Percentiles rank a stretch among this genome's conserved stretches.
Conservation (phyloP, 2,113 vertebrate genomes). For the Hydropotes inermis region DNA sequence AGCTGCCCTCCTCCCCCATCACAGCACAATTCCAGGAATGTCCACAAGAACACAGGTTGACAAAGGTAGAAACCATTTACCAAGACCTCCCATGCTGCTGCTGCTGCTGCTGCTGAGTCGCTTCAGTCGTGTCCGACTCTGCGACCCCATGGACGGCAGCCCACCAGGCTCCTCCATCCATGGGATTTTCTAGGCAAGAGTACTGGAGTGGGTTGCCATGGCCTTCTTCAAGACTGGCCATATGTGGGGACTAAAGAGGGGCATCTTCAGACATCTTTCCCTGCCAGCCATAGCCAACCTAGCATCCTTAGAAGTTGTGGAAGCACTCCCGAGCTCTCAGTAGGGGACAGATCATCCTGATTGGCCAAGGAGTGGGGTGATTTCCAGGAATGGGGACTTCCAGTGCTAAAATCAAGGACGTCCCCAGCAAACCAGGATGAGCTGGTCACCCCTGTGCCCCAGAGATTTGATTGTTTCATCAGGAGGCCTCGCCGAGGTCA, state of each 20-base stretch:
- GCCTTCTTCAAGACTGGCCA: too few relatives aligned
- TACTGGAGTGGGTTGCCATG: too few relatives aligned
- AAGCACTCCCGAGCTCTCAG: background rate
- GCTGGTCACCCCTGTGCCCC: fast-evolving
- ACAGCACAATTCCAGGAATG: background rate
- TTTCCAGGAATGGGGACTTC: background rate
- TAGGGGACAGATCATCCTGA: background rate
- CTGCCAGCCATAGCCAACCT: background rate
- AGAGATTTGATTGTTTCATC: background rate
- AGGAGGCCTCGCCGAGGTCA: background rate
- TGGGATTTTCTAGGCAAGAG: too few relatives aligned
- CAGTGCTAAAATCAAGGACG: background rate
- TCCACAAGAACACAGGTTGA: background rate
- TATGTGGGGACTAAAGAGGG: background rate
- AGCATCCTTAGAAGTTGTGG: background rate
- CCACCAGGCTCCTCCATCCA: too few relatives aligned
- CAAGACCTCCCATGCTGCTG: background rate
- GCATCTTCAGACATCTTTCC: background rate
- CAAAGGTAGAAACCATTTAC: background rate
- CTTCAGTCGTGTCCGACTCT: too few relatives aligned
- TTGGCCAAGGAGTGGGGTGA: background rate
- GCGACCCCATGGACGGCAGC: too few relatives aligned
- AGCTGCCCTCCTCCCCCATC: background rate
- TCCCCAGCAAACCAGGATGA: background rate
- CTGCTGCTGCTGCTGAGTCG: too few relatives aligned